Conservation (phyloP, 2,113 vertebrate species). For the Arothron firmamentum region DNA sequence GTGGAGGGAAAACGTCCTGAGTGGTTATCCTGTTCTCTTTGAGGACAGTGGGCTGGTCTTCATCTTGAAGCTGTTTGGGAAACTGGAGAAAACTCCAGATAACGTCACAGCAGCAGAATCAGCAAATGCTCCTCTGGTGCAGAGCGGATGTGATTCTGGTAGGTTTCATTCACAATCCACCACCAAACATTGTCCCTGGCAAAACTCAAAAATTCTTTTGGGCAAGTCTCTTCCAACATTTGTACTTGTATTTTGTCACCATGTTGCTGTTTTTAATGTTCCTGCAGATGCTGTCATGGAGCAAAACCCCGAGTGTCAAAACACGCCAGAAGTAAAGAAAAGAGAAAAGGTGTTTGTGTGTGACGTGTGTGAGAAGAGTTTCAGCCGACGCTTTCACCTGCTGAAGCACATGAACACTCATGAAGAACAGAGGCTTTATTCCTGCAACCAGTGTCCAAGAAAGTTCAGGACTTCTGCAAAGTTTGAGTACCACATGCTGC, state of each 20-base stretch:
- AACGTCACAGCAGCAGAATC: background rate
- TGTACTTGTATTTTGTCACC: too few species aligned
- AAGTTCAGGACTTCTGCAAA: conserved; percentile 26
- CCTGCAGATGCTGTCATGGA: conserved; percentile 8
- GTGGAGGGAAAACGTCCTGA: conserved; percentile 49
- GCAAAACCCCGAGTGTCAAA: background rate
- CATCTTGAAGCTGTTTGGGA: conserved; percentile 42
- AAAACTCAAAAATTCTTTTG: too few species aligned
- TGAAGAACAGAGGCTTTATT: conserved; percentile 25
- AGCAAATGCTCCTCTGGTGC: background rate
- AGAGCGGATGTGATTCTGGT: background rate
- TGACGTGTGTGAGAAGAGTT: conserved; percentile 57
- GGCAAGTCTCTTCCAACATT: too few species aligned
- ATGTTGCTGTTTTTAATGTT: background rate
- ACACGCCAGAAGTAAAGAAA: background rate
- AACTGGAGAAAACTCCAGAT: conserved; percentile 8
- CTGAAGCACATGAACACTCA: conserved; percentile 58
- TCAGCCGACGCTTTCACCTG: conserved; percentile 51
- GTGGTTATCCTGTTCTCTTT: conserved; percentile 49
- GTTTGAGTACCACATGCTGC: conserved; percentile 51
- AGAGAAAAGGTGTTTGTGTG: conserved; percentile 47
- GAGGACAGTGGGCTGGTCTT: conserved; percentile 41
- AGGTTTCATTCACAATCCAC: background rate
- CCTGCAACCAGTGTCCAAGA: conserved; percentile 50
- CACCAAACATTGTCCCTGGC: too few species aligned